Percentiles rank a stretch among this genome's conserved stretches.
Evolutionary conservation across 64 coral and sea anemone species (phyloP).

Genomic region (Orbicella faveolata): DNA sequence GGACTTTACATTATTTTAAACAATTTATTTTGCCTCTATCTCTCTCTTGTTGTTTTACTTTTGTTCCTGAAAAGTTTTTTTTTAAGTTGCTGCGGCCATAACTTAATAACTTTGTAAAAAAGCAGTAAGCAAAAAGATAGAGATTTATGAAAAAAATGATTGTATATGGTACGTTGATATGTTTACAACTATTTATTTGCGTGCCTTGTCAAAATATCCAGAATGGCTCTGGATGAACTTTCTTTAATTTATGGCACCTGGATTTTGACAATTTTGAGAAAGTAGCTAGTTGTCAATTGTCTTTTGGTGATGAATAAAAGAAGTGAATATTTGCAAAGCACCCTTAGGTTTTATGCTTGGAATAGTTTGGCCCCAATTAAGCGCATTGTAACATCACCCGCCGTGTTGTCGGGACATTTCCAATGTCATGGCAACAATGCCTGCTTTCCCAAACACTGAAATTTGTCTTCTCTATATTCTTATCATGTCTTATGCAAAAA

Average conservation of each 20-base stretch:
- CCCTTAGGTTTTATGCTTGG: too few species aligned
- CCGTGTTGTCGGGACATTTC: background rate
- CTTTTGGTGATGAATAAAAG: background rate
- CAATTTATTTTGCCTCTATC: too few species aligned
- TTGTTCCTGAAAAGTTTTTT: background rate
- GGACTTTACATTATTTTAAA: too few species aligned
- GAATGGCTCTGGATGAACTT: background rate
- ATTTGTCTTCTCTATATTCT: too few species aligned
- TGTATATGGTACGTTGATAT: background rate
- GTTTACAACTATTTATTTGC: conserved; percentile 27
- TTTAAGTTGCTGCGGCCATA: background rate
- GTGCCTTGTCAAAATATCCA: background rate
- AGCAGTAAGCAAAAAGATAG: background rate
- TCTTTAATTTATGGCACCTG: background rate
- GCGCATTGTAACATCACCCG: too few species aligned
- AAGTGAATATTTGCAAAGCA: background rate
- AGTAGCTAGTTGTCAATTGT: background rate
- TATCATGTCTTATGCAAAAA: too few species aligned
- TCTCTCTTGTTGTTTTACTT: background rate
- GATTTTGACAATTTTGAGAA: background rate
- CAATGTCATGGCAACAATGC: background rate
- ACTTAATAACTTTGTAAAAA: background rate
- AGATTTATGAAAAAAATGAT: background rate
- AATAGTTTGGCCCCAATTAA: too few species aligned
- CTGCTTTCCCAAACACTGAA: too few species aligned